Base-by-base conservation (phyloP, 2,888 invertebrate genomes). In the Lissonota sp. region DNA sequence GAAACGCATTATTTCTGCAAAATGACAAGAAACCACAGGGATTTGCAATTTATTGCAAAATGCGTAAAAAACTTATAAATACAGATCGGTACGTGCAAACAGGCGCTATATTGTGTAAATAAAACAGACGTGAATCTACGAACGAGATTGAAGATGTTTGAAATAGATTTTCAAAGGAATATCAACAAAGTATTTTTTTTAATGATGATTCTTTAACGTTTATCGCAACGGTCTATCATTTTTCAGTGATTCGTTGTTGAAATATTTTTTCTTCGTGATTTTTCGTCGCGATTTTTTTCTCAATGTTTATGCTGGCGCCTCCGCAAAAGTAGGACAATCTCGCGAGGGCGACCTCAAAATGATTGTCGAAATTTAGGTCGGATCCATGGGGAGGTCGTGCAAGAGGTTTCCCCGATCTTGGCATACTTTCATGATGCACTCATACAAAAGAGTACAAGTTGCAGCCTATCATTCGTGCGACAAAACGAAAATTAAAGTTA, bases 401-500 rank as follows among this genome's bases (percentile, higher is more conserved):
- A 6, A 6, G 39, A 39, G 39, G 39, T 46, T n/a, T 12, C 26
- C 49, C 60, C 55, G 67, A 37, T 69, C 69, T 76, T 69, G 76
- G 69, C 69, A 76, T 16, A 75, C 75, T 69, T 76, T 69, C 39
- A 26, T 10, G 10, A 44, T 57, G 37, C 44, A 42, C 26, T 26
- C 26, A 10, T 60, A 14, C 42, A 42, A 14, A 49, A 55, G 39
- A 75, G 67, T 49, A 64, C 57, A 70, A 46, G 58, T 39, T 70
- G 57, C 58, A 44, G 37, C 39, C 70, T 58, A n/a, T 8, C 12
- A 39, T 26, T 66, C 51, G 70, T 70, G 70, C 58, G 37, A 70
- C 44, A 70, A 58, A 12, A 70, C 67, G 40, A 49, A 71, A 79
- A 49, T 57, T 55, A 66, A 58, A 51, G 58, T 46, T 44, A 60